A percentile compares a stretch with the other conserved stretches of the same genome.
Evolutionary conservation across 2,888 invertebrate genomes (phyloP).

Genomic region (Rhimphoctona megacephalus): DNA sequence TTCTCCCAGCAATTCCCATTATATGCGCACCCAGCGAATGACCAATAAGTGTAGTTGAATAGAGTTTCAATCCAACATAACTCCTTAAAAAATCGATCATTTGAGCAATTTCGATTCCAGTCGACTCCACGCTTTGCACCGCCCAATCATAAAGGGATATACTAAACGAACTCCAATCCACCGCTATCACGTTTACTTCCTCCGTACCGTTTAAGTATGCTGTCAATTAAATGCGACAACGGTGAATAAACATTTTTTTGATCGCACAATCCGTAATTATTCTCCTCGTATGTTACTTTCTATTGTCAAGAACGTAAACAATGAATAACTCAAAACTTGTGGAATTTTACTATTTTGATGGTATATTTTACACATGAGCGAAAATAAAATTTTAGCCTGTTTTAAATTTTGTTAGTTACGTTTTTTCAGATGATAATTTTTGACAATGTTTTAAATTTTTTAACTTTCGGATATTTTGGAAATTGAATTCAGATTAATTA

Average conservation of each 20-base stretch:
- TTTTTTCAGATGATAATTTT: no score
- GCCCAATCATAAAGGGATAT: not conserved
- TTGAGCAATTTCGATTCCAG: not conserved
- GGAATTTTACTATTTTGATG: no score
- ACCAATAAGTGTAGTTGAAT: constrained; percentile 18
- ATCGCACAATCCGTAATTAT: no score
- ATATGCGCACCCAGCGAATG: constrained; percentile 32
- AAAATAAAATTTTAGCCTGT: no score
- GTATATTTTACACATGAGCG: no score
- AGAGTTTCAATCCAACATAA: not conserved
- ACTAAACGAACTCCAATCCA: constrained; percentile 3
- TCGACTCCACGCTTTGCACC: not conserved
- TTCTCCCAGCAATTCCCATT: not conserved
- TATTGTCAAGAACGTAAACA: no score
- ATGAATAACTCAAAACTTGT: no score
- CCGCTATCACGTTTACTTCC: constrained; percentile 3
- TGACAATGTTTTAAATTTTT: no score
- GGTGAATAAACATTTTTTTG: not conserved
- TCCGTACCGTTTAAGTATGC: not conserved
- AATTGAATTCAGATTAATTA: no score
- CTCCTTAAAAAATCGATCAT: constrained; percentile 4
- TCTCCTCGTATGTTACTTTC: no score
- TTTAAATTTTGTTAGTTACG: no score
- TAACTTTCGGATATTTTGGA: no score
- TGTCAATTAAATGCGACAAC: not conserved